phyloP scores from a whole-genome alignment of 2,797 vertebrate species.

The Sternarchorhynchus goeldii region DNA sequence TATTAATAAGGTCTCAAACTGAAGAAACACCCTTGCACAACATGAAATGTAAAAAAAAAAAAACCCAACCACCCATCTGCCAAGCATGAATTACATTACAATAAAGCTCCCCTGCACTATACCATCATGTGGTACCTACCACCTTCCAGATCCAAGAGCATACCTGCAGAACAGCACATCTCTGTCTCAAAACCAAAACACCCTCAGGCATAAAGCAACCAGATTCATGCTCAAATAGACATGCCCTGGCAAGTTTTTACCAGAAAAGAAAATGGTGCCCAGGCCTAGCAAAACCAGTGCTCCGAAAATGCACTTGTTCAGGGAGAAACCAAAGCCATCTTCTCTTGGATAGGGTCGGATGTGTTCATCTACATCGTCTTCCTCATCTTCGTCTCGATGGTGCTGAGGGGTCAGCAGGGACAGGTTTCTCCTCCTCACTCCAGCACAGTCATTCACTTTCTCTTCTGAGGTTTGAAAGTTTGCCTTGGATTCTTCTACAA shows the following conservation, averaged over 20 bases:
- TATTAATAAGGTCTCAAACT: background rate
- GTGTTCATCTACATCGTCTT: slow-evolving; percentile 69
- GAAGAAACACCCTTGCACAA: background rate
- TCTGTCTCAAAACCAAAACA: slow-evolving; percentile 63
- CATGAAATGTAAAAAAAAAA: background rate
- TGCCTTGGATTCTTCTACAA: slow-evolving; percentile 52
- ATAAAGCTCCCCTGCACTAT: slow-evolving; percentile 28
- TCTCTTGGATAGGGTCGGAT: slow-evolving; percentile 67
- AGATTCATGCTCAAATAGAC: background rate
- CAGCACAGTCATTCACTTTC: slow-evolving; percentile 54
- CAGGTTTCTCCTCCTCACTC: slow-evolving; percentile 66
- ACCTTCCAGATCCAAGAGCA: slow-evolving; percentile 77
- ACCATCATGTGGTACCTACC: slow-evolving; percentile 67
- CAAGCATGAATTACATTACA: background rate
- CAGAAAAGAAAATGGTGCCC: slow-evolving; percentile 80
- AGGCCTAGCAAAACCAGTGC: slow-evolving; percentile 75
- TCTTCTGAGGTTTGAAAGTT: slow-evolving; percentile 52
- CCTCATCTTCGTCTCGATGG: slow-evolving; percentile 56
- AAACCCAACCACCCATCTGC: background rate
- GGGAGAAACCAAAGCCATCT: slow-evolving; percentile 69
- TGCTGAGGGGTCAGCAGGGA: slow-evolving; percentile 72
- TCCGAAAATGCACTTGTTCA: slow-evolving; percentile 82
- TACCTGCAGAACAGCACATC: slow-evolving; percentile 77
- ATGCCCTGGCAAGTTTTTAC: slow-evolving; percentile 54
- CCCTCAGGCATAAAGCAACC: background rate